Percentiles rank a stretch among this genome's conserved stretches.
phyloP scores from a whole-genome alignment of 2,797 vertebrate species.

The Coregonus suidteri region DNA sequence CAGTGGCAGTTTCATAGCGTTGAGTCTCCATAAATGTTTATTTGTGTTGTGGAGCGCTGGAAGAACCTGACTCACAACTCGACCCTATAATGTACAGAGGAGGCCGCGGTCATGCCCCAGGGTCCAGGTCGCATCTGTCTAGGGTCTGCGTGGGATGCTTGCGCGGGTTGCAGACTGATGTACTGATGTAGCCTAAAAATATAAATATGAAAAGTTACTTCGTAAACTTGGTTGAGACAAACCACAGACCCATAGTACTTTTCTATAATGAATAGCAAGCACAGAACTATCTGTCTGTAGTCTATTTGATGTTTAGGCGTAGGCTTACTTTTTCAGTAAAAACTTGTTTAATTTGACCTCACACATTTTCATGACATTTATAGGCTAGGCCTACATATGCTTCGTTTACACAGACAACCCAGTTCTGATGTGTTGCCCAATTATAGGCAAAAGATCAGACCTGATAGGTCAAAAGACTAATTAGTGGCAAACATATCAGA shows the following conservation, averaged over 20 bases:
- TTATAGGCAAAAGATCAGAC: too few relatives aligned
- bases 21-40: conserved; percentile 48
- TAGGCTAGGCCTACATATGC: too few relatives aligned
- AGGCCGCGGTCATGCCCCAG: neutral
- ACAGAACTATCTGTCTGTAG: neutral
- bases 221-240: neutral
- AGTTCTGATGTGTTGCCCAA: too few relatives aligned
- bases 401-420: too few relatives aligned
- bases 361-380: neutral
- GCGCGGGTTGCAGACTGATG: neutral
- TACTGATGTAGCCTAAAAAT: neutral
- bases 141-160: neutral
- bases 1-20: conserved; percentile 38
- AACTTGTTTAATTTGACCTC: neutral
- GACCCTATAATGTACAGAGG: conserved; percentile 23
- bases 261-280: neutral
- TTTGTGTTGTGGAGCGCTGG: conserved; percentile 61
- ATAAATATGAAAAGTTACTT: neutral
- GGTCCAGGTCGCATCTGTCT: neutral
- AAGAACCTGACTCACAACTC: conserved; percentile 54
- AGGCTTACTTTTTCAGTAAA: neutral
- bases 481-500: too few relatives aligned
- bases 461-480: too few relatives aligned
- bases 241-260: neutral
- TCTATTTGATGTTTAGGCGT: neutral